Conservation (phyloP, 2,888 invertebrate genomes). For the Chamaedrilus cognettii region DNA sequence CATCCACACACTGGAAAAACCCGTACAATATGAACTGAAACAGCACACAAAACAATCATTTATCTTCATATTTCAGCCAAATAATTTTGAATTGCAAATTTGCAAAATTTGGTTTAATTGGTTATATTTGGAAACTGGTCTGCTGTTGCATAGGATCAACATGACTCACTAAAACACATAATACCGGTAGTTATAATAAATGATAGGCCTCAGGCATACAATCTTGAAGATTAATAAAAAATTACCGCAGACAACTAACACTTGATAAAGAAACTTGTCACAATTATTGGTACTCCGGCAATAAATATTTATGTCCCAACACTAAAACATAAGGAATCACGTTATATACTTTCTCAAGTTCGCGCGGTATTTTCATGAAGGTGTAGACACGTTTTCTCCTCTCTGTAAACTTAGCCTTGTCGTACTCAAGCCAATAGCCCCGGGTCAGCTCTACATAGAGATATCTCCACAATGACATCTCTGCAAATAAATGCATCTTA, state of each 20-base stretch:
- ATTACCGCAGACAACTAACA: conserved; percentile 1
- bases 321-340: background rate
- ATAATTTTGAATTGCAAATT: too few species aligned
- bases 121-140: too few species aligned
- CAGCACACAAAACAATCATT: background rate
- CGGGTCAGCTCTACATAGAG: conserved; percentile 77
- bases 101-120: too few species aligned
- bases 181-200: too few species aligned
- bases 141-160: too few species aligned
- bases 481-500: background rate
- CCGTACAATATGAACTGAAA: conserved; percentile 57
- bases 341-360: conserved; percentile 64
- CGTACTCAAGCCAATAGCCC: conserved; percentile 91
- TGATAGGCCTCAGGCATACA: too few species aligned
- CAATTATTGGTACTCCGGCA: too few species aligned
- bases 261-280: too few species aligned
- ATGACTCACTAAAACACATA: too few species aligned
- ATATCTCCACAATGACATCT: conserved; percentile 37
- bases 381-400: conserved; percentile 93
- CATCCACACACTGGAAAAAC: conserved; percentile 81
- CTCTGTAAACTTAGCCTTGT: conserved; percentile 91
- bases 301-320: too few species aligned
- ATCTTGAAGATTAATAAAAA: background rate
- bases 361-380: conserved; percentile 92
- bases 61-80: too few species aligned